phyloP scores from a whole-genome alignment of 1,140 invertebrate genomes.

The Cyclina sinensis region DNA sequence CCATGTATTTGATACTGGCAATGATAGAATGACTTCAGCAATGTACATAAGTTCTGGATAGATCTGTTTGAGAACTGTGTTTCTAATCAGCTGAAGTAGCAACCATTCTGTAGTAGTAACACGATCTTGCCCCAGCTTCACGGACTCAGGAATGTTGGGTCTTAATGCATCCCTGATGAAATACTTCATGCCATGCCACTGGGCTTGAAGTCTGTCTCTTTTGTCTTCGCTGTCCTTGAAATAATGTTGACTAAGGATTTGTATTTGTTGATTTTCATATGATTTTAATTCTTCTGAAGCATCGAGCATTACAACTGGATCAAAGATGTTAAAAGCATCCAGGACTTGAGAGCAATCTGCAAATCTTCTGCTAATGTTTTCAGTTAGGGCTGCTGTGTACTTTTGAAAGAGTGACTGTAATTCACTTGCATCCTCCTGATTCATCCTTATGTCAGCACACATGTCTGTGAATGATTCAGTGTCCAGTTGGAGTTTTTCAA shows the following conservation, averaged over 20 bases:
- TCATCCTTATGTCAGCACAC: background rate
- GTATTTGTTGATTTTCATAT: background rate
- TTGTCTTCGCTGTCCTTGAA: background rate
- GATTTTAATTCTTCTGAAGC: background rate
- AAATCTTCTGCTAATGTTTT: slow-evolving; percentile 33
- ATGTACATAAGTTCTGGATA: background rate
- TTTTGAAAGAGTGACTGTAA: background rate
- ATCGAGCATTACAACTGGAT: background rate
- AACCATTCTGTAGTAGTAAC: background rate
- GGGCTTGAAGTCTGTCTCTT: slow-evolving; percentile 14
- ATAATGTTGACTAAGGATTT: background rate
- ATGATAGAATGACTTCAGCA: background rate
- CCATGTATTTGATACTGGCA: slow-evolving; percentile 38
- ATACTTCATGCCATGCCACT: slow-evolving; percentile 52
- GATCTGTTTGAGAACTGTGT: background rate
- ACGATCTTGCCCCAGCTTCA: background rate
- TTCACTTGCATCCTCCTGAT: background rate
- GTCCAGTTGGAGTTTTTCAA: background rate
- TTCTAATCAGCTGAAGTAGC: background rate
- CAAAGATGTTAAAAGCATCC: background rate
- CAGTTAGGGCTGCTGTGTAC: background rate
- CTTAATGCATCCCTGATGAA: slow-evolving; percentile 21
- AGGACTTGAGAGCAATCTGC: background rate
- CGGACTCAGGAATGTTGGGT: slow-evolving; percentile 2
- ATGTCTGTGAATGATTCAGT: slow-evolving; percentile 15